Percentiles rank a stretch among this genome's conserved stretches.
Conservation (phyloP, 1,140 invertebrate genomes). For the Frieseomelitta varia region DNA sequence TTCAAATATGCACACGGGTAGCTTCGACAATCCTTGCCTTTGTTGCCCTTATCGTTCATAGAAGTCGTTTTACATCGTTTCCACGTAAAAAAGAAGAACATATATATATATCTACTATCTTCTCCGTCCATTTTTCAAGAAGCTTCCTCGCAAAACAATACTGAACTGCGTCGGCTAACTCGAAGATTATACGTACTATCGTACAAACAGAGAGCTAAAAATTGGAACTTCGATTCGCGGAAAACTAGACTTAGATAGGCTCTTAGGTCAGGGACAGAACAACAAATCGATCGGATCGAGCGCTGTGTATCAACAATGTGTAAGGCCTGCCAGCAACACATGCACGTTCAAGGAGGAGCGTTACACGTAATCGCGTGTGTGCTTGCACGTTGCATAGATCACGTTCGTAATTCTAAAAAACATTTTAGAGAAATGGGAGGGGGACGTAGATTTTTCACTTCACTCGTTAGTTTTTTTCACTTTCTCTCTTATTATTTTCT, state of each 20-base stretch:
- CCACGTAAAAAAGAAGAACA: too few species aligned
- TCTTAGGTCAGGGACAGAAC: slow-evolving; percentile 62
- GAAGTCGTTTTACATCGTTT: too few species aligned
- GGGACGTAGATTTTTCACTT: not conserved
- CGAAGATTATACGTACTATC: not conserved
- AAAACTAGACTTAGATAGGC: slow-evolving; percentile 7
- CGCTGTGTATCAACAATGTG: slow-evolving; percentile 38
- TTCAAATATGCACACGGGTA: too few species aligned
- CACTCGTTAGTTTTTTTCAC: not conserved
- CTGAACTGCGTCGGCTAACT: not conserved
- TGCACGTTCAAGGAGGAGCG: not conserved
- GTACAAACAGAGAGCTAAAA: not conserved
- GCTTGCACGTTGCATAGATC: slow-evolving; percentile 3
- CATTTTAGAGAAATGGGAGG: not conserved
- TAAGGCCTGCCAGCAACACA: slow-evolving; percentile 4
- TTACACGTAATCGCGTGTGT: not conserved
- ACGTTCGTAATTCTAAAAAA: not conserved
- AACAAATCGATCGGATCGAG: slow-evolving; percentile 61
- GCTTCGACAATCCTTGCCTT: too few species aligned
- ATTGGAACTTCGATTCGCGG: slow-evolving; percentile 17
- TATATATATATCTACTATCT: too few species aligned
- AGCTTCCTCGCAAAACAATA: not conserved
- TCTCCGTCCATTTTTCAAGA: not conserved
- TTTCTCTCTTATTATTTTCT: not conserved
- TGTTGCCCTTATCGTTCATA: too few species aligned